Conservation (phyloP, 2,888 invertebrate species). For the Cataglyphis livida region DNA sequence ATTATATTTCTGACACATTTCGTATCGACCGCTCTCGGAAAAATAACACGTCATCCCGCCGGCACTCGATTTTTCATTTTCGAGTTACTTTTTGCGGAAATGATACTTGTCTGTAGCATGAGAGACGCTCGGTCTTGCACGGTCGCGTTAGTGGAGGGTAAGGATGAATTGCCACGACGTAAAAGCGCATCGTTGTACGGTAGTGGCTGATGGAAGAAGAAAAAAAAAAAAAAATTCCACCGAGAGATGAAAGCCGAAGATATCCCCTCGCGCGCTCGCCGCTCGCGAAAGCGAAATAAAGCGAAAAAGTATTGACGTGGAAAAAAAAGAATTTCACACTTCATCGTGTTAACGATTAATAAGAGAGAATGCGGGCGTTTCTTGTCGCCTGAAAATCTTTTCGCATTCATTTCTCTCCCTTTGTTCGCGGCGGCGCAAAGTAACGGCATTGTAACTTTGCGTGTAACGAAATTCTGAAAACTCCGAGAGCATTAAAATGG, state of each 20-base stretch:
- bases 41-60: constrained; percentile 39
- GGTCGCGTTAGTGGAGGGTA: constrained; percentile 58
- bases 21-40: constrained; percentile 22
- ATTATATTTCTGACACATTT: constrained; percentile 39
- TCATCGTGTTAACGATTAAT: constrained; percentile 67
- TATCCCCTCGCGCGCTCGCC: constrained; percentile 14
- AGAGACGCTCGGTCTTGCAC: constrained; percentile 34
- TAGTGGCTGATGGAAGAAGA: constrained; percentile 41
- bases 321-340: constrained; percentile 44
- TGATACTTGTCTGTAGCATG: constrained; percentile 44
- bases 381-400: constrained; percentile 44
- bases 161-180: constrained; percentile 65
- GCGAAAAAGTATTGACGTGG: constrained; percentile 55
- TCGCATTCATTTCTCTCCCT: constrained; percentile 23
- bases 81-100: constrained; percentile 56
- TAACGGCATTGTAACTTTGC: constrained; percentile 44
- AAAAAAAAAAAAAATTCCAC: constrained; percentile 60
- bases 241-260: constrained; percentile 58
- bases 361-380: constrained; percentile 44
- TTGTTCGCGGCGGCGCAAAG: constrained; percentile 1
- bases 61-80: constrained; percentile 63
- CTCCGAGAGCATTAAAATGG: constrained; percentile 48
- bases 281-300: constrained; percentile 31
- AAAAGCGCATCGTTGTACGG: constrained; percentile 67
- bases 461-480: constrained; percentile 43